Evolutionary conservation across 64 coral and sea anemone genomes (phyloP).

Genomic region (Montipora cactus): DNA sequence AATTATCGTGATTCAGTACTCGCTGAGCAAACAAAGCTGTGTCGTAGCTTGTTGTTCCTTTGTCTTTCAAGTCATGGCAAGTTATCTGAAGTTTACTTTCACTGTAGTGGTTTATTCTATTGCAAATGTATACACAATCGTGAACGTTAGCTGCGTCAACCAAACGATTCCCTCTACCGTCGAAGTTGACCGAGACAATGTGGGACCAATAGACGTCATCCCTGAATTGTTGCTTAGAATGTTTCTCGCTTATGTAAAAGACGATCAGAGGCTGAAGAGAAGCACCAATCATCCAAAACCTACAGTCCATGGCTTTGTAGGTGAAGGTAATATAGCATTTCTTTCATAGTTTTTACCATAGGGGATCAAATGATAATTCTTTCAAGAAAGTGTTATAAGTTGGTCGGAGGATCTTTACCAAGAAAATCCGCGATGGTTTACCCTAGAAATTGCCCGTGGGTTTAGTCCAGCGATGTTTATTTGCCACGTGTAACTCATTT

Average conservation of each 20-base stretch:
- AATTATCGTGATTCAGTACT: too few relatives aligned
- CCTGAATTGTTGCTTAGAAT: background rate
- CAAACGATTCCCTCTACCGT: background rate
- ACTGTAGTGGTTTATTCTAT: background rate
- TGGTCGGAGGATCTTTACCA: background rate
- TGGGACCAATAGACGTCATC: background rate
- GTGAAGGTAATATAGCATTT: constrained; percentile 9
- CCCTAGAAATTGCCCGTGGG: too few relatives aligned
- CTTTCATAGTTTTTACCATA: too few relatives aligned
- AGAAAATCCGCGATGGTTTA: too few relatives aligned
- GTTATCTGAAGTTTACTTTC: background rate
- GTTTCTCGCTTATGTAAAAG: background rate
- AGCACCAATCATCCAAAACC: background rate
- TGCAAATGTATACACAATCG: background rate
- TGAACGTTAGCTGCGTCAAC: background rate
- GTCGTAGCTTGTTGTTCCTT: background rate
- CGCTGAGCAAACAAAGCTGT: too few relatives aligned
- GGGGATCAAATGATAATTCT: background rate
- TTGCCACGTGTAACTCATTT: background rate
- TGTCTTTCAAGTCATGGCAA: background rate
- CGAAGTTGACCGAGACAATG: background rate
- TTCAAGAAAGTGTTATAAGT: background rate
- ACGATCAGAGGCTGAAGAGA: background rate
- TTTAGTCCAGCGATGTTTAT: background rate
- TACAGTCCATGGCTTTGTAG: background rate